Conservation (phyloP, 1,140 invertebrate genomes). For the Hycleus phaleratus region DNA sequence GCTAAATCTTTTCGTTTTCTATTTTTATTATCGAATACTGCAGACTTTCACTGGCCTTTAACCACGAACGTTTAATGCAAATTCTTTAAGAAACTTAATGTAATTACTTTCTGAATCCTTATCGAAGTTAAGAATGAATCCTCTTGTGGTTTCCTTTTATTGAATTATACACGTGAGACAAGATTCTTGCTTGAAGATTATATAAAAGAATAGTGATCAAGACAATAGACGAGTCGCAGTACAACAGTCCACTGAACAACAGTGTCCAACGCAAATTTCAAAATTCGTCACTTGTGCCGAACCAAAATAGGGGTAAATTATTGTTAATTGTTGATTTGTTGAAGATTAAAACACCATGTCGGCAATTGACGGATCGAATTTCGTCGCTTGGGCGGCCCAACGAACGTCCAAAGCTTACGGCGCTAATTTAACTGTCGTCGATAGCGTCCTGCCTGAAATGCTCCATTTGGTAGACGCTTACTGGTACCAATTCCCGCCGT, state of each 20-base stretch:
- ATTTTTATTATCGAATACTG: no score
- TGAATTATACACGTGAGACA: slow-evolving; percentile 11
- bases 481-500: slow-evolving; percentile 68
- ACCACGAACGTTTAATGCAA: neutral
- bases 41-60: no score
- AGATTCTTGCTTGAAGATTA: neutral
- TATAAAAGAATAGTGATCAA: slow-evolving; percentile 2
- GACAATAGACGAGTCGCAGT: neutral
- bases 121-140: slow-evolving; percentile 1
- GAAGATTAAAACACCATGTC: slow-evolving; percentile 29
- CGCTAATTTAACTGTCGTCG: slow-evolving; percentile 64
- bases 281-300: no score
- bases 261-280: neutral
- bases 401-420: slow-evolving; percentile 26
- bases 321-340: slow-evolving; percentile 8
- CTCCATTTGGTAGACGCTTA: slow-evolving; percentile 61
- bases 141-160: slow-evolving; percentile 10
- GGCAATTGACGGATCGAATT: slow-evolving; percentile 37
- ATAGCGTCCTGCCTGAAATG: slow-evolving; percentile 65
- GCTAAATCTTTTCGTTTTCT: no score
- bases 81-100: slow-evolving; percentile 5
- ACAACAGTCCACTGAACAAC: neutral
- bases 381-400: slow-evolving; percentile 24
- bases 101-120: slow-evolving; percentile 6
- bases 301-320: neutral